A percentile compares a stretch with the other conserved stretches of the same genome.
Conservation (phyloP, 2,888 invertebrate species). For the Syrista parreyssii region DNA sequence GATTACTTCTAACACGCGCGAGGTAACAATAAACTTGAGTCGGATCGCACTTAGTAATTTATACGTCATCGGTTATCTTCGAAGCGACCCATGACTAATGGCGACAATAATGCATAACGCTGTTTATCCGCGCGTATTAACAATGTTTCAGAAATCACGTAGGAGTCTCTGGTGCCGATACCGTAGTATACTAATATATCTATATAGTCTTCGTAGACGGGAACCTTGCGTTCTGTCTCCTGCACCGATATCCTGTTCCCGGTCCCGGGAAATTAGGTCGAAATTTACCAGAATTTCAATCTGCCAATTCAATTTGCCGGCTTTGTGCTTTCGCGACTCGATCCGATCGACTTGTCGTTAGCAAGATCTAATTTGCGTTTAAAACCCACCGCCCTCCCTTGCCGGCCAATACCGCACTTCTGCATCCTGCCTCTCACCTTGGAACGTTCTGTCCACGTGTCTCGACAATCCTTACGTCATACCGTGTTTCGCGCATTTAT, state of each 20-base stretch:
- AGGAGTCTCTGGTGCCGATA: background rate
- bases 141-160: background rate
- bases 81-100: background rate
- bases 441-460: background rate
- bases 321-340: conserved; percentile 44
- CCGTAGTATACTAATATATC: background rate
- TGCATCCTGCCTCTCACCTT: background rate
- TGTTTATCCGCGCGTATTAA: background rate
- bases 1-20: background rate
- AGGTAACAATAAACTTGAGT: background rate
- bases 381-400: conserved; percentile 15
- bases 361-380: conserved; percentile 56
- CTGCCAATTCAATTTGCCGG: conserved; percentile 52
- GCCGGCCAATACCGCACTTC: background rate
- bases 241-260: background rate
- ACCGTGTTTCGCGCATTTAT: background rate
- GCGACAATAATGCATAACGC: background rate
- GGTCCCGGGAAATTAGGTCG: conserved; percentile 45
- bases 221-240: background rate
- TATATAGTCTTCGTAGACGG: background rate
- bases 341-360: conserved; percentile 49
- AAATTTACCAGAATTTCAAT: conserved; percentile 53
- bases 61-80: background rate
- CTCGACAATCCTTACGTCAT: background rate
- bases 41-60: background rate